Conservation (phyloP, 1,140 invertebrate genomes). For the Adoxophyes honmai region DNA sequence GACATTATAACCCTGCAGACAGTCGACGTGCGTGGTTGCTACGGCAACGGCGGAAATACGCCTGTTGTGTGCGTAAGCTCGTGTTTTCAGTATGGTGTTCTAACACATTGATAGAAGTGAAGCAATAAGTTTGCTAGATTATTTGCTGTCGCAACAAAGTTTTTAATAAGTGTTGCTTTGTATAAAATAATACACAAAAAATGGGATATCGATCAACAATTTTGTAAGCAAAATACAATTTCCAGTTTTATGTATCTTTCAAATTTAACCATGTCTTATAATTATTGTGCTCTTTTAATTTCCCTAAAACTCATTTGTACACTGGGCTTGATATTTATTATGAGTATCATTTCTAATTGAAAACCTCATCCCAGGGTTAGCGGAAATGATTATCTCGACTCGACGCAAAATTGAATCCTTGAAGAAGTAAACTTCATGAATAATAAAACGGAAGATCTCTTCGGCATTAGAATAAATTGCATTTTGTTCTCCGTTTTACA, state of each 20-base stretch:
- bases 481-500: background rate
- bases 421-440: conserved; percentile 8
- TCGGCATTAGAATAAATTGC: background rate
- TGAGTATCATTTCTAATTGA: background rate
- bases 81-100: too few species aligned
- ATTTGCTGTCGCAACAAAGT: too few species aligned
- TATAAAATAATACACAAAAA: too few species aligned
- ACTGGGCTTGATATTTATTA: background rate
- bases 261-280: too few species aligned
- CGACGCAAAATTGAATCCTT: background rate
- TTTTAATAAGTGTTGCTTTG: too few species aligned
- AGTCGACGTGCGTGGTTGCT: conserved; percentile 21
- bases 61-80: conserved; percentile 21
- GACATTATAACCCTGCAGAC: conserved; percentile 32
- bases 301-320: too few species aligned
- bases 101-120: too few species aligned
- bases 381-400: background rate
- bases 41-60: conserved; percentile 13
- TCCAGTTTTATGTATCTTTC: too few species aligned
- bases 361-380: background rate
- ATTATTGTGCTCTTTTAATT: too few species aligned
- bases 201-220: too few species aligned
- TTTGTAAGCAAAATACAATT: too few species aligned
- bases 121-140: too few species aligned
- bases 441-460: conserved; percentile 2